Evolutionary conservation across 2,888 invertebrate genomes (phyloP), one percentile per base, ranked within the genome.

Genomic region (Beris morrisii): DNA sequence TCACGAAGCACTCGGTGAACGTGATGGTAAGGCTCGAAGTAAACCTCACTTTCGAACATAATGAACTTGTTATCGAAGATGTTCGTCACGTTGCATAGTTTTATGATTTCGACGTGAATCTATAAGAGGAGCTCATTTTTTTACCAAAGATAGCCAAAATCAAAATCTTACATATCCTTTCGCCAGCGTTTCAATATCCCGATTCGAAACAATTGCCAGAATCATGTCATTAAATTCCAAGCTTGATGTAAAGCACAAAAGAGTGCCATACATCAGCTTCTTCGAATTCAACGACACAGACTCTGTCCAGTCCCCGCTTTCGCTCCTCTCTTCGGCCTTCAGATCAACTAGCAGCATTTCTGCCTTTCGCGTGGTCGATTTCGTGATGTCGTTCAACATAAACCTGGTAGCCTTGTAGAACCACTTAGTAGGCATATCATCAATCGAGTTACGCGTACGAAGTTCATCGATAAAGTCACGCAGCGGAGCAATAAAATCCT

Each of bases 11-110:
- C 89, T 71, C 83, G 84, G 63, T 92, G 80, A 0, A 92, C 90
- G 74, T 89, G 87, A 69, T 87, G 84, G 75, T 93, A 93, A 0
- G 93, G 91, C 74, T 93, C 93, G 75, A 93, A 92, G 77, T 89
- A 94, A 0, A 90, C 87, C 59, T 86, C 87, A 61, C 90, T 88
- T 76, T 93, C 92, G 3, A 90, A 84, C 89, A 93, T 90, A 0
- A 86, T 73, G 68, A 84, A 85, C 0, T 81, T 76, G 0, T 78
- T 75, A 30, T 74, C 72, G 64, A 81, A 77, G 54, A 81, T 75
- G 28, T 73, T 72, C 1, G 76, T 74, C 30, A 78, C 73, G 66
- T 80, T 77, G 45, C 74, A 73, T 45, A 77, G 78, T 22, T 72
- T 75, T 4, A 74, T 70, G 59, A 80, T 77, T 71, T 78, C 76